These are phyloP conservation scores for Nomada fabriciana DNA, from an alignment of 2,888 invertebrate genomes.

Conservation along the genomic window DNA sequence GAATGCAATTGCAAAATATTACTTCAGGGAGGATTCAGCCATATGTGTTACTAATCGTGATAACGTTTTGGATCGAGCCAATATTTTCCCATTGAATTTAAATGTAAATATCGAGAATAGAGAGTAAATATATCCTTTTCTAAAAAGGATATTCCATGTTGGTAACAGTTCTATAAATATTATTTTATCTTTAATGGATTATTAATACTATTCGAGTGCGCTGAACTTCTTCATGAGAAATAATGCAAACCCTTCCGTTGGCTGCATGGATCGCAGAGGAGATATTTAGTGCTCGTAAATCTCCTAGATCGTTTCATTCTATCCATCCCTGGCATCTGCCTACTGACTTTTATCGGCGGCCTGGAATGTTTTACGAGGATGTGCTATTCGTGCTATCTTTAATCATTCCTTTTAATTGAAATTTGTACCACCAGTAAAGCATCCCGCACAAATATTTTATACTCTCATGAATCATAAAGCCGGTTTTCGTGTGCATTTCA, in stretches of 20 bases:
- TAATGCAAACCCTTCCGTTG: slow-evolving; percentile 60
- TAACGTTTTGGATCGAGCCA: no score
- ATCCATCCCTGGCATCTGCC: slow-evolving; percentile 57
- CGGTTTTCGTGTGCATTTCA: no score
- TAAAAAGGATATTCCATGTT: not conserved
- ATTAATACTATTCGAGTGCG: slow-evolving; percentile 46
- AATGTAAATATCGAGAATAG: no score
- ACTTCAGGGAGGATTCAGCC: slow-evolving; percentile 5
- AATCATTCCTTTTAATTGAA: slow-evolving; percentile 45
- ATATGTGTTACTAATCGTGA: no score
- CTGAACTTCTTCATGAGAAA: slow-evolving; percentile 49
- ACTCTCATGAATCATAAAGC: not conserved
- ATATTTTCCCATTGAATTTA: not conserved
- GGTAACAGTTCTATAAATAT: slow-evolving; percentile 2
- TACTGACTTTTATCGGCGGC: slow-evolving; percentile 63
- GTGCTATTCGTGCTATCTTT: slow-evolving; percentile 48
- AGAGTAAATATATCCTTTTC: no score
- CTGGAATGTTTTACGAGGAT: slow-evolving; percentile 54
- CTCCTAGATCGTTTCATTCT: slow-evolving; percentile 65
- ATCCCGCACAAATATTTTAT: slow-evolving; percentile 2
- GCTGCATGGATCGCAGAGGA: slow-evolving; percentile 28
- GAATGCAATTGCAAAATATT: slow-evolving; percentile 17
- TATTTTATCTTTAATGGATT: slow-evolving; percentile 54
- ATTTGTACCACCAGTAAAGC: slow-evolving; percentile 27
- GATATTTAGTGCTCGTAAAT: slow-evolving; percentile 71